phyloP scores from a whole-genome alignment of 2,113 vertebrate genomes.

The Mesembrinibis cayennensis region DNA sequence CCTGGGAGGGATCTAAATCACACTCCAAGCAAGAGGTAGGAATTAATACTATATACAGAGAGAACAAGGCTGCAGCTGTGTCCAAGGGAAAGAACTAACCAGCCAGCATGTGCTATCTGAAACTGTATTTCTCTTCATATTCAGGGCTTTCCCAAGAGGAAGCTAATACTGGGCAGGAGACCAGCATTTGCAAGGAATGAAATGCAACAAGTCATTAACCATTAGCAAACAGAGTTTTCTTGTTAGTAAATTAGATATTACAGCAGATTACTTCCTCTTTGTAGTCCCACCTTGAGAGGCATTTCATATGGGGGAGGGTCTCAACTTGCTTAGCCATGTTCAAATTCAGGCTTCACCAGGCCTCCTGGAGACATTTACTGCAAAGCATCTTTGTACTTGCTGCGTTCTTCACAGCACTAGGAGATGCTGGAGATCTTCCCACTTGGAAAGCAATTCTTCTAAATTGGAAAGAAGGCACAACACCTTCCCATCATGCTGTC shows the following conservation, averaged over 20 bases:
- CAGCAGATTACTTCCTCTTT: not conserved
- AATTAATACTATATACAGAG: not conserved
- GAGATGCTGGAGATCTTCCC: slow-evolving; percentile 29
- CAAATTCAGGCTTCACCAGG: not conserved
- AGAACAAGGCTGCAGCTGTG: not conserved
- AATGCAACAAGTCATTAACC: not conserved
- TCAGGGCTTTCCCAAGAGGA: not conserved
- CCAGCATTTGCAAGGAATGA: not conserved
- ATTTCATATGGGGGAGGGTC: not conserved
- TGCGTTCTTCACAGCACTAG: not conserved
- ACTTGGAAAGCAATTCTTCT: slow-evolving; percentile 23
- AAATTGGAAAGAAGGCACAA: slow-evolving; percentile 11
- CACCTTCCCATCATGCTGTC: slow-evolving; percentile 15
- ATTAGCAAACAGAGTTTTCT: not conserved
- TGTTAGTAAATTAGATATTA: not conserved
- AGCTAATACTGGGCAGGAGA: not conserved
- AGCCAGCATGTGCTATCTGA: not conserved
- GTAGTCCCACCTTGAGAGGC: not conserved
- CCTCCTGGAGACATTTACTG: not conserved
- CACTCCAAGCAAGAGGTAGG: not conserved
- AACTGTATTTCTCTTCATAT: not conserved
- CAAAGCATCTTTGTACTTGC: not conserved
- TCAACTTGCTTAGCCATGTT: not conserved
- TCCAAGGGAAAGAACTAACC: not conserved
- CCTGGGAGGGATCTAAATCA: not conserved